Evolutionary conservation across 2,888 invertebrate genomes (phyloP).

Genomic region (Gibbula magus): DNA sequence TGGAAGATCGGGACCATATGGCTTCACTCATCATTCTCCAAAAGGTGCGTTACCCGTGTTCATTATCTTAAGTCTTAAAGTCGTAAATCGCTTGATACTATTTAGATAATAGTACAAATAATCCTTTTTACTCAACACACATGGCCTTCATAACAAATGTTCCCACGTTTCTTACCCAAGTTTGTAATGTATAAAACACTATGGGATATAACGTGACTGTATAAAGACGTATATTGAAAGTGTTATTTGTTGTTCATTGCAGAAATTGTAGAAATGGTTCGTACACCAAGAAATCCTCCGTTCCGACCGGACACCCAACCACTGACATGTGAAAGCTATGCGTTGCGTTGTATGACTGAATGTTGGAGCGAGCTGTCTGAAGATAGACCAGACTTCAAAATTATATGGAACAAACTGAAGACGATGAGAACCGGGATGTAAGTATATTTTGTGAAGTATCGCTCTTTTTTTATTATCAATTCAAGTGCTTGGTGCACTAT

Average conservation of each 20-base stretch:
- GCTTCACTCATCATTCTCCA: constrained; percentile 84
- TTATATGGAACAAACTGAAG: constrained; percentile 70
- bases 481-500: too few relatives aligned
- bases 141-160: too few relatives aligned
- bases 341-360: constrained; percentile 71
- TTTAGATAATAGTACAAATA: too few relatives aligned
- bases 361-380: constrained; percentile 75
- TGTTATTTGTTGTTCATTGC: constrained; percentile 46
- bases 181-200: too few relatives aligned
- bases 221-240: neutral
- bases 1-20: constrained; percentile 73
- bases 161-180: too few relatives aligned
- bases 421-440: constrained; percentile 86
- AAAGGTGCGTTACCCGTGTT: constrained; percentile 81
- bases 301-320: constrained; percentile 82
- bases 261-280: constrained; percentile 92
- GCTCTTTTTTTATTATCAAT: neutral
- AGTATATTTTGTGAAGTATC: constrained; percentile 55
- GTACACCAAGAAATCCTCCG: constrained; percentile 28
- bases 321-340: constrained; percentile 82
- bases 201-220: neutral
- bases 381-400: constrained; percentile 74
- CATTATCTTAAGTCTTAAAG: neutral
- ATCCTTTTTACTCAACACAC: too few relatives aligned
- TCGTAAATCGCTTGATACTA: too few relatives aligned